Conservation (phyloP, 2,113 vertebrate species). For the Cynocephalus volans region DNA sequence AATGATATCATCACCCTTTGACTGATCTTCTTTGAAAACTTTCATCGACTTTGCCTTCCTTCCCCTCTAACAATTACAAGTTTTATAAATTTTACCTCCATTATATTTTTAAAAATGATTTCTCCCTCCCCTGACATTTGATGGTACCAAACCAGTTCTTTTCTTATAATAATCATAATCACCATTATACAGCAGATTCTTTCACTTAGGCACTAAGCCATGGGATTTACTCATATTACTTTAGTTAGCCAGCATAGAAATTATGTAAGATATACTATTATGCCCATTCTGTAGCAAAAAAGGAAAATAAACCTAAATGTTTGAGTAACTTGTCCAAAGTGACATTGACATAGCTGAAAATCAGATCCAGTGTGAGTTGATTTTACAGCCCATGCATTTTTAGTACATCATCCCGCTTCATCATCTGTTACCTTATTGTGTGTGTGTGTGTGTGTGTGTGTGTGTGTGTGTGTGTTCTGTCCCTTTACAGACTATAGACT, state of each 20-base stretch:
- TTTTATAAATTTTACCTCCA: constrained; percentile 14
- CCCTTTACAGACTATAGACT: not conserved
- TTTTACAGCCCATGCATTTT: not conserved
- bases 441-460: not conserved
- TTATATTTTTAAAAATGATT: not conserved
- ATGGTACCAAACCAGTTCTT: not conserved
- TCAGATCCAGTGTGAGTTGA: not conserved
- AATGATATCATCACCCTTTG: not conserved
- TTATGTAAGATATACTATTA: not conserved
- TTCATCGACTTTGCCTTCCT: not conserved
- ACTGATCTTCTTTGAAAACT: constrained; percentile 1
- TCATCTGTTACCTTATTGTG: not conserved
- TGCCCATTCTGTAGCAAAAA: not conserved
- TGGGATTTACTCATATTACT: not conserved
- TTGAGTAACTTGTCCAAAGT: constrained; percentile 33
- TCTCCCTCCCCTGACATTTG: not conserved
- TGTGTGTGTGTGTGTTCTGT: not conserved
- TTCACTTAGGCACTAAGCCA: not conserved
- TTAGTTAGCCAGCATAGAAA: not conserved
- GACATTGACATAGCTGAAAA: constrained; percentile 6
- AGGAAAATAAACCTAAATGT: not conserved
- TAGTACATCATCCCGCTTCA: not conserved
- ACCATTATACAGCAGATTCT: not conserved
- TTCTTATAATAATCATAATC: not conserved
- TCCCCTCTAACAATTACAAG: not conserved